Evolutionary conservation across 2,797 vertebrate species (phyloP), one percentile per base, ranked within the genome.

Genomic region (Ceryle rudis): DNA sequence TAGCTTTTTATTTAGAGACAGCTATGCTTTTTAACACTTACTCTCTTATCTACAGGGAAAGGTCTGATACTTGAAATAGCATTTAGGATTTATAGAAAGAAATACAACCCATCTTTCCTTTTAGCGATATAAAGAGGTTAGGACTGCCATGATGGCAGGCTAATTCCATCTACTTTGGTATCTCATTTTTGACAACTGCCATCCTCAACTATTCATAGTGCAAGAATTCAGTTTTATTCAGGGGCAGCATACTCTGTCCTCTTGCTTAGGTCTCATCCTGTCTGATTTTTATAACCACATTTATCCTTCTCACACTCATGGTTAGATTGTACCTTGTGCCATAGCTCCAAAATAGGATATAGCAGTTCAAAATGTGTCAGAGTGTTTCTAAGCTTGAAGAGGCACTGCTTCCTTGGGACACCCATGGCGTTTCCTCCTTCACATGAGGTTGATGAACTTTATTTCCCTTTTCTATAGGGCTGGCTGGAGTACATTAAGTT

Each of bases 1-100:
- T 75, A 80, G 77, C 69, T 88, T 91, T 92, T 87, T 79, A 51
- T 85, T 95, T 80, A 90, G 91, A 92, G 94, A 94, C 95, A 94
- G 86, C 81, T 90, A 54, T 0, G 3, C 44, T 89, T 95, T 94
- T 90, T 94, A 94, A 72, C 86, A 86, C 67, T 86, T 86, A 51
- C n/a, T 73, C 62, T 33, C 70, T 93, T 95, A 96, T 91, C 86
- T 92, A 6, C 29, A 86, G 73, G 69, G 74, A 61, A 86, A 81
- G 46, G 49, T 13, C 60, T 60, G 77, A 66, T 62, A 89, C 42
- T 93, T 54, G 67, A 91, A 74, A 69, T 67, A 3, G 15, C 3
- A 14, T 51, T 72, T 80, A 69, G 37, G 47, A 79, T 71, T 86
- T 93, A 86, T 64, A 54, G 67, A 42, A 95, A 75, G 64, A 92